Evolutionary conservation across 2,888 invertebrate genomes (phyloP), one percentile per base, ranked within the genome.

Genomic region (Dasysyrphus albostriatus): DNA sequence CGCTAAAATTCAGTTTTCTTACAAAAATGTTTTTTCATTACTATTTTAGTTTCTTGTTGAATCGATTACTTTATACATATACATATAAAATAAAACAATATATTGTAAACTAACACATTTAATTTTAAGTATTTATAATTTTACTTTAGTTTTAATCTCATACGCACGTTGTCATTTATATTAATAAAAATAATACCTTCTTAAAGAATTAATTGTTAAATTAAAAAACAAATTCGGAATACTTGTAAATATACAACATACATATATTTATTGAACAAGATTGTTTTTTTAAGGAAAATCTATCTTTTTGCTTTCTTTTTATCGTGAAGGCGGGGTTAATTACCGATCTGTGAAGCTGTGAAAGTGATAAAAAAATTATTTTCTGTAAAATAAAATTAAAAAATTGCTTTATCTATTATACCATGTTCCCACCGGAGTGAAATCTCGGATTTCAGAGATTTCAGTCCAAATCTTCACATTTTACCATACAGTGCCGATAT

Each of bases 91-190:
- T 54, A 7, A 14, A 29, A 32, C 32, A 74, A 70, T 24, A 70
- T 24, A 74, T 82, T 82, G 75, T 83, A 87, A 78, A 82, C 82
- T 88, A 88, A 88, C 77, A 83, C 42, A 65, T 78, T 67, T 49
- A 80, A 63, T 84, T 75, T 72, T 87, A 85, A 73, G 83, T 84
- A 82, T 84, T 85, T 83, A 84, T 61, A 83, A 83, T 65, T 76
- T 81, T 24, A 54, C 37, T 80, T 87, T 80, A 88, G 82, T 54
- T 75, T 72, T 72, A 83, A 85, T 56, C 42, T 75, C 77, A 83
- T 63, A 58, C 49, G 63, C 65, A 81, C 79, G 88, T 88, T 88
- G 87, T 87, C 89, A 88, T 83, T 88, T 88, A 88, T 80, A 89
- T 74, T 76, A 85, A 63, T 84, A 88, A 79, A 24, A 61, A 84